Percentiles rank a stretch among this genome's conserved stretches.
These are phyloP conservation scores for Neocrepidodera transversa DNA, from an alignment of 2,888 invertebrate species.

Conservation along the genomic window DNA sequence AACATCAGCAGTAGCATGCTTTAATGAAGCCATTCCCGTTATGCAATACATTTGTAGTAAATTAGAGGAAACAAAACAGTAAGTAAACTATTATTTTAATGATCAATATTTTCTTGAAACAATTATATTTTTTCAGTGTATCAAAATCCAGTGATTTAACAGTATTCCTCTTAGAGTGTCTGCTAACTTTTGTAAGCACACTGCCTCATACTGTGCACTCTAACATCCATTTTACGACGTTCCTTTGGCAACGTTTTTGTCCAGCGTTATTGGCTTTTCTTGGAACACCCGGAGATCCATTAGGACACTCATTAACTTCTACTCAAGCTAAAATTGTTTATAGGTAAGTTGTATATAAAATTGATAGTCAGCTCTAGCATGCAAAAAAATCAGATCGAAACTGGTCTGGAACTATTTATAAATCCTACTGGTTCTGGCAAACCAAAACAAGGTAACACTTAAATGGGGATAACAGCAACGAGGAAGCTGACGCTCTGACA, in stretches of 20 bases:
- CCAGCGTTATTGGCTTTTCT: conserved; percentile 87
- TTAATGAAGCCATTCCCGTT: conserved; percentile 89
- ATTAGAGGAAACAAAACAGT: conserved; percentile 82
- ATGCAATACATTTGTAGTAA: conserved; percentile 89
- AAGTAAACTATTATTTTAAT: conserved; percentile 47
- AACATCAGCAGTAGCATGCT: conserved; percentile 79
- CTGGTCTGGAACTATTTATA: too few relatives aligned
- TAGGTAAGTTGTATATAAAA: conserved; percentile 63
- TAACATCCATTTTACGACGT: conserved; percentile 85
- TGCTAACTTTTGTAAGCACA: conserved; percentile 83
- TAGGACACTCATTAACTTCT: conserved; percentile 79
- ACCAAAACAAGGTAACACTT: too few relatives aligned
- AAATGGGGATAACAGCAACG: too few relatives aligned
- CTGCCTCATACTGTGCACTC: conserved; percentile 82
- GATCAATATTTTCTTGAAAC: background rate
- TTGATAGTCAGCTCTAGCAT: too few relatives aligned
- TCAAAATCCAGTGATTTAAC: conserved; percentile 71
- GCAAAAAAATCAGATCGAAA: too few relatives aligned
- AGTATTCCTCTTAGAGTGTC: conserved; percentile 84
- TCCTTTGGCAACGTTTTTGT: conserved; percentile 92
- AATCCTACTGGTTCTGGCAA: too few relatives aligned
- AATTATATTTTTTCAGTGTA: conserved; percentile 60
- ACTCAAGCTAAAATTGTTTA: conserved; percentile 91
- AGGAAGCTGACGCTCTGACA: too few relatives aligned
- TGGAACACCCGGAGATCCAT: conserved; percentile 84